Evolutionary conservation across 2,113 vertebrate species (phyloP), one percentile per base, ranked within the genome.

Genomic region (Carassius gibelio): DNA sequence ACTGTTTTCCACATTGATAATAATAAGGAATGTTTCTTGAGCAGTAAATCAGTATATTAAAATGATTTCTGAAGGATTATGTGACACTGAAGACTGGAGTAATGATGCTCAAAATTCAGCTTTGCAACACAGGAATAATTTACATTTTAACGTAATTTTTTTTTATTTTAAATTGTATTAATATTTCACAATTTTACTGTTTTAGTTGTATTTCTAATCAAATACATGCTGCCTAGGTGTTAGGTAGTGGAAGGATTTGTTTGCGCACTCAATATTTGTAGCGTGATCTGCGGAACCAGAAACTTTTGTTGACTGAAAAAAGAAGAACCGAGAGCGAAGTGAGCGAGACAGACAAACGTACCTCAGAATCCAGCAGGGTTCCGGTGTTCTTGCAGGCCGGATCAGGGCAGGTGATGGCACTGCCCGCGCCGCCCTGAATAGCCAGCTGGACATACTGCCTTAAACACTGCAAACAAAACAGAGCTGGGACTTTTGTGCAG

Each of bases 391-490:
- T 91, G 91, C 97, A 99, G 66, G 95, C 92, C 93, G 95, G 95
- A 91, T 97, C 97, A 42, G 98, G 97, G 87, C 97, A 99, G 19
- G 96, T 97, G 93, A 99, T 95, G 66, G 97, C 94, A 83, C 96
- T 94, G 21, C 98, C 98, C 78, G 96, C 97, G 2, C 97, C 97
- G 87, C 97, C 97, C 89, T 92, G 94, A 89, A 99, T 95, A 76
- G 96, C 94, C 90, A 98, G 89, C 90, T 95, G 92, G 86, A 96
- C 94, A 76, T 99, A 99, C 89, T 97, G 96, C 90, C 94, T 95
- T 90, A 99, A 94, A 93, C 98, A 99, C 98, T 99, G 89, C 83
- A 86, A 45, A 87, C 42, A 52, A 52, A 66, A 50, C 19, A 75
- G 42, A 87, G 48, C 30, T 55, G 1, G 2, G 42, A 45, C 42